A percentile compares a stretch with the other conserved stretches of the same genome.
Evolutionary conservation across 2,113 vertebrate genomes (phyloP).

Genomic region (Varanus salvator): DNA sequence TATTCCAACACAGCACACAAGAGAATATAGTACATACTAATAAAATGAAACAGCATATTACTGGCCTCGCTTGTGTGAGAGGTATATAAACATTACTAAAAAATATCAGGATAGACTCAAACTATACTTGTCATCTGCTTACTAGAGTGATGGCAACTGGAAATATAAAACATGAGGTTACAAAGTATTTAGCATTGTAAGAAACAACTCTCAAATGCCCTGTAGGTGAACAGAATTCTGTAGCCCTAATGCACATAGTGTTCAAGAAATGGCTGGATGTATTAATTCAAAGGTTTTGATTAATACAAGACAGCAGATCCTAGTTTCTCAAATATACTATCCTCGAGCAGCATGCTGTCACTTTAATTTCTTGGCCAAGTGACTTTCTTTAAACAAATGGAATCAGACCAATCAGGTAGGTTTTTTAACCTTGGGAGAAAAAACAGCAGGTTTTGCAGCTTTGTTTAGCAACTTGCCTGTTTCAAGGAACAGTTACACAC

Average conservation of each 20-base stretch:
- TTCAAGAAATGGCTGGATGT: neutral
- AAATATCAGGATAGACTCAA: neutral
- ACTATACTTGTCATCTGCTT: neutral
- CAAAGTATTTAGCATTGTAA: neutral
- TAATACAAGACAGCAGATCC: neutral
- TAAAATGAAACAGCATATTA: neutral
- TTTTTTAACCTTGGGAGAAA: conserved; percentile 25
- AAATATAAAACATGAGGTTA: neutral
- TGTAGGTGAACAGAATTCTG: neutral
- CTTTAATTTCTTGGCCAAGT: neutral
- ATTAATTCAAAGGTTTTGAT: neutral
- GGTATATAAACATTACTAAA: neutral
- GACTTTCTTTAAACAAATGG: conserved; percentile 24
- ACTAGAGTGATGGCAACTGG: neutral
- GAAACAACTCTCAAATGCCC: neutral
- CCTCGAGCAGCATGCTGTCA: rapidly evolving
- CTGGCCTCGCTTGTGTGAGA: neutral
- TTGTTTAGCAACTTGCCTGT: conserved; percentile 4
- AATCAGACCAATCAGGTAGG: neutral
- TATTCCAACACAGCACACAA: neutral
- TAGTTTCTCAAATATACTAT: neutral
- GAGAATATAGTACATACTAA: neutral
- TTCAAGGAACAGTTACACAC: neutral
- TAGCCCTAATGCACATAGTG: neutral
- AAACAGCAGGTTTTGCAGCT: conserved; percentile 24